Evolutionary conservation across 2,888 invertebrate species (phyloP), one percentile per base, ranked within the genome.

Genomic region (Erebia epiphron): DNA sequence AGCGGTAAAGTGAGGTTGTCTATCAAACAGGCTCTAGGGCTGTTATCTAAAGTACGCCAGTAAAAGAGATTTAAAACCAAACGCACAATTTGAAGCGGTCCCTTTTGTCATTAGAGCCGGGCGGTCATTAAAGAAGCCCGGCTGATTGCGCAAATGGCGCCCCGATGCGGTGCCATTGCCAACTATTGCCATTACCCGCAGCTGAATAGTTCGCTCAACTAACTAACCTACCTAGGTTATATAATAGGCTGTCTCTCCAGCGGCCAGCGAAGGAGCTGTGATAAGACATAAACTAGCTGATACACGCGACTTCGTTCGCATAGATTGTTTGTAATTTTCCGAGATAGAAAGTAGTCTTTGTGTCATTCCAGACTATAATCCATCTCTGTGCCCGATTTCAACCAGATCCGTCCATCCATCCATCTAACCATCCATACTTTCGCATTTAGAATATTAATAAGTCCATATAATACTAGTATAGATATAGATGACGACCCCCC

Each of bases 111-210:
- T 58, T 35, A 35, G 14, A 13, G 26, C 35, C 9, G 2, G 26
- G 57, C 14, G 57, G 26, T n/a, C 57, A 35, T 58, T 13, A 26
- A n/a, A 1, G 57, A 4, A 14, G 57, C 57, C 14, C 57, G 35
- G 26, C 35, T 58, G 57, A 58, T 58, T 58, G 2, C 35, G n/a
- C 57, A 35, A 35, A 58, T 35, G 57, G 57, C 9, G 57, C 8
- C 13, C 26, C 57, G 14, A n/a, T 35, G 57, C 35, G 57, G n/a
- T 7, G 57, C 26, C 57, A 58, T 35, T 8, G 60, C 41, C 1
- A 60, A n/a, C 60, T 60, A 60, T 43, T n/a, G 60, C 43, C 60
- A 41, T 60, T 41, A 60, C 16, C 41, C 41, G 4, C 60, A 60
- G 60, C 60, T 43, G 41, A 60, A 16, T 16, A 43, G 41, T 60